Evolutionary conservation across 2,113 vertebrate genomes (phyloP).

Genomic region (Pogonocichla stellata): DNA sequence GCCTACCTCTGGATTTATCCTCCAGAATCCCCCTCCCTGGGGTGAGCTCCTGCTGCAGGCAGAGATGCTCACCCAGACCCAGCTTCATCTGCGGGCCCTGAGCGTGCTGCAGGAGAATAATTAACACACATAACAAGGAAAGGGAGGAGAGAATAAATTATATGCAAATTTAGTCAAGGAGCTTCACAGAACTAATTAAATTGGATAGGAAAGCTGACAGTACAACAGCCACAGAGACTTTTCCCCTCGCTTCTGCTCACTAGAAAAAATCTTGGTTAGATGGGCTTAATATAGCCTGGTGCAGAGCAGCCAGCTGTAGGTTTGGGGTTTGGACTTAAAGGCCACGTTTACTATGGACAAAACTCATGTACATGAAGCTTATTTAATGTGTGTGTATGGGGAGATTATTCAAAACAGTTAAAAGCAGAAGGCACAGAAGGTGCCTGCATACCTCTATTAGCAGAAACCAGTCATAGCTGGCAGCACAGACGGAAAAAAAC

Average conservation of each 20-base stretch:
- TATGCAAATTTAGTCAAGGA: constrained; percentile 54
- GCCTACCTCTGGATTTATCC: neutral
- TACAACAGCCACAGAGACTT: neutral
- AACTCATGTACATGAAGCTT: neutral
- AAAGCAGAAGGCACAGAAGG: neutral
- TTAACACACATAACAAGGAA: constrained; percentile 42
- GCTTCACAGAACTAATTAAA: constrained; percentile 58
- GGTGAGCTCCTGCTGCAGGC: neutral
- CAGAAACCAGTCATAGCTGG: neutral
- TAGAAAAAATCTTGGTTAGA: neutral
- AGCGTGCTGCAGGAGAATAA: neutral
- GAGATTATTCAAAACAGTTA: neutral
- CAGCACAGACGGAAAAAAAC: neutral
- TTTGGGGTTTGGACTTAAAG: neutral
- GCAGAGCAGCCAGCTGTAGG: neutral
- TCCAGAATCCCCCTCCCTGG: neutral
- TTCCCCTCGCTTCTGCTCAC: neutral
- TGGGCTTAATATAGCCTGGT: neutral
- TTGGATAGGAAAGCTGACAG: constrained; percentile 33
- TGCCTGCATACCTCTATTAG: neutral
- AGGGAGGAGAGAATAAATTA: constrained; percentile 45
- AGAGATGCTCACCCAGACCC: neutral
- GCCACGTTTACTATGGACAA: neutral
- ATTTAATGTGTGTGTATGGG: neutral
- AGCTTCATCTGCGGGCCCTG: neutral